These are phyloP conservation scores for Stomatorhinus ivindoensis DNA, from an alignment of 2,113 vertebrate species.

Conservation along the genomic window DNA sequence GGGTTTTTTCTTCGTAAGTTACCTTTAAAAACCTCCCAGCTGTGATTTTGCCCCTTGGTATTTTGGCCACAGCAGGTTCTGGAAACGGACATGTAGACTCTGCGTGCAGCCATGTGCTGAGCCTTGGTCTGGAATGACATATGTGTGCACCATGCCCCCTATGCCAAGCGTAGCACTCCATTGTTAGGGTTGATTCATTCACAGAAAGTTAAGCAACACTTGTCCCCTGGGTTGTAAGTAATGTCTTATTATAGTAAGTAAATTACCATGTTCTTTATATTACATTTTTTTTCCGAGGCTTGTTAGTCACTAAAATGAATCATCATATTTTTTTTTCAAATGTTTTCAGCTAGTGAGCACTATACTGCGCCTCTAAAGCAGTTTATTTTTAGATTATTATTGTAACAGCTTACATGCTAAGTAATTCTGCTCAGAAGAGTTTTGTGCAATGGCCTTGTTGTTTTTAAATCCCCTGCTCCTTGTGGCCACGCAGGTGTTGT, in stretches of 20 bases:
- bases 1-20: not conserved
- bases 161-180: not conserved
- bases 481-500: constrained; percentile 74
- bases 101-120: not conserved
- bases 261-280: not conserved
- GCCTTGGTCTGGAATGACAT: not conserved
- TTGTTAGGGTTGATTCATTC: not conserved
- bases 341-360: not conserved
- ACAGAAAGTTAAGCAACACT: not conserved
- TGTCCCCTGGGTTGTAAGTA: not conserved
- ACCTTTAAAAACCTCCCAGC: not conserved
- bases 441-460: not conserved
- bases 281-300: not conserved
- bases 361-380: not conserved
- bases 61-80: not conserved
- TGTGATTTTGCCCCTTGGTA: not conserved
- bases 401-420: not conserved
- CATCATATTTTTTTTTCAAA: not conserved
- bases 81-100: not conserved
- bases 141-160: not conserved
- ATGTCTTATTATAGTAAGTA: not conserved
- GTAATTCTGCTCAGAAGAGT: not conserved
- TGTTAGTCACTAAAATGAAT: not conserved
- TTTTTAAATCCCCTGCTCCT: not conserved
- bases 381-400: not conserved